Evolutionary conservation across 92 coral and sea anemone species (phyloP), one percentile per base, ranked within the genome.

Genomic region (Metridium senile): DNA sequence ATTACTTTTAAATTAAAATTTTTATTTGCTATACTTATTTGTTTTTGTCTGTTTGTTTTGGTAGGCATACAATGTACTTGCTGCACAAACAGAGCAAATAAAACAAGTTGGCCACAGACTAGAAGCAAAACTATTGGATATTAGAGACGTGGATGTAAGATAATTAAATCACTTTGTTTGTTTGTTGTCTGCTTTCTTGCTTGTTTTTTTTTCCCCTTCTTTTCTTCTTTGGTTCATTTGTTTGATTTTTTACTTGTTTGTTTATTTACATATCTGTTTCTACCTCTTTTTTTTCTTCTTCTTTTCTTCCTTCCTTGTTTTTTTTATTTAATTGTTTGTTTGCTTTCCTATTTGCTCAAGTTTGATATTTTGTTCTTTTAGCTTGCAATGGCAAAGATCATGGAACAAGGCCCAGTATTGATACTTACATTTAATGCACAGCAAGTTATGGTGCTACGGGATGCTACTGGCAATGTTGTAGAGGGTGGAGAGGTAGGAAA

Each of bases 391-490:
- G 99, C 99, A 28, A 95, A 95, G 71, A 89, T 95, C 66, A 95
- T 95, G 99, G 99, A 95, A 74, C 99, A 95, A 52, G 99, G 99
- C 10, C 99, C 99, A 16, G 99, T 95, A 51, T 83, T 95, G 35
- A 92, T 95, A 1, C 80, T 95, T 72, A 95, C 99, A 7, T 95
- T 95, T 74, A 78, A 84, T 70, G 99, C 97, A 33, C 99, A 95
- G 67, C 99, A 95, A 80, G 85, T 87, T 28, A 92, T 92, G 97
- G 87, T 75, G 66, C 83, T 93, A 26, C 76, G 81, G 11, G 97
- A 95, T 69, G 90, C 97, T 9, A 83, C 84, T 26, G 99, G 99
- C 17, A 95, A 87, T 68, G 63, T 95, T 9, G 74, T 95, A 27
- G 99, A 95, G 68, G 99, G 99, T 58, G 99, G 99, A 72, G 99